Conservation (phyloP, 2,888 invertebrate genomes). For the Gandaritis pyraliata region DNA sequence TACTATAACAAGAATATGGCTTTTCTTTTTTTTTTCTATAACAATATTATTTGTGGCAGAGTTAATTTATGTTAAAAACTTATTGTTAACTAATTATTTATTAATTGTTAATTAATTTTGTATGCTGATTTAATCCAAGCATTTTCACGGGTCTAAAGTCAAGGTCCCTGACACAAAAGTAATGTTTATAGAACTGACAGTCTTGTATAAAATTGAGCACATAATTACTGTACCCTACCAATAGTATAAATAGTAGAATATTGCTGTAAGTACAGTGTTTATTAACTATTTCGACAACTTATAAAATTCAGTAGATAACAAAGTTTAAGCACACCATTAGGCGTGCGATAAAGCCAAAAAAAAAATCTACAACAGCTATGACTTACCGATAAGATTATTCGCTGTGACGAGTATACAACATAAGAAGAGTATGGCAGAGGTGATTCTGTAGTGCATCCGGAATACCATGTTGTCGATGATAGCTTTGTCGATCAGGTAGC, state of each 20-base stretch:
- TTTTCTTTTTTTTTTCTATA: too few species aligned
- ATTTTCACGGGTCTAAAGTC: too few species aligned
- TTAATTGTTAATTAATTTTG: too few species aligned
- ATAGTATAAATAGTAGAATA: neutral
- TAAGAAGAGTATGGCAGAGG: slow-evolving; percentile 93
- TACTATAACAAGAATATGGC: too few species aligned
- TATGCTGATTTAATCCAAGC: too few species aligned
- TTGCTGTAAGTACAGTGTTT: neutral
- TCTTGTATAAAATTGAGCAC: too few species aligned
- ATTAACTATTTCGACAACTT: neutral
- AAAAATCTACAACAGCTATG: neutral
- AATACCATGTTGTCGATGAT: slow-evolving; percentile 96
- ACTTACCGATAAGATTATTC: slow-evolving; percentile 95
- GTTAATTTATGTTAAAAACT: too few species aligned
- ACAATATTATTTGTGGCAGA: too few species aligned
- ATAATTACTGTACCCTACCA: too few species aligned
- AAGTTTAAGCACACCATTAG: slow-evolving; percentile 7
- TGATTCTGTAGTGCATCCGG: slow-evolving; percentile 94
- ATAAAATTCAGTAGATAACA: slow-evolving; percentile 9
- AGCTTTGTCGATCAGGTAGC: slow-evolving; percentile 94
- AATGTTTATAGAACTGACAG: too few species aligned
- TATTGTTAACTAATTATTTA: too few species aligned
- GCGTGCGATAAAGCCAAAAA: slow-evolving; percentile 8
- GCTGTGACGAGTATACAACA: slow-evolving; percentile 95
- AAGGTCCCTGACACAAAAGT: too few species aligned